phyloP scores from a whole-genome alignment of 2,797 vertebrate species.

The Coreius guichenoti region DNA sequence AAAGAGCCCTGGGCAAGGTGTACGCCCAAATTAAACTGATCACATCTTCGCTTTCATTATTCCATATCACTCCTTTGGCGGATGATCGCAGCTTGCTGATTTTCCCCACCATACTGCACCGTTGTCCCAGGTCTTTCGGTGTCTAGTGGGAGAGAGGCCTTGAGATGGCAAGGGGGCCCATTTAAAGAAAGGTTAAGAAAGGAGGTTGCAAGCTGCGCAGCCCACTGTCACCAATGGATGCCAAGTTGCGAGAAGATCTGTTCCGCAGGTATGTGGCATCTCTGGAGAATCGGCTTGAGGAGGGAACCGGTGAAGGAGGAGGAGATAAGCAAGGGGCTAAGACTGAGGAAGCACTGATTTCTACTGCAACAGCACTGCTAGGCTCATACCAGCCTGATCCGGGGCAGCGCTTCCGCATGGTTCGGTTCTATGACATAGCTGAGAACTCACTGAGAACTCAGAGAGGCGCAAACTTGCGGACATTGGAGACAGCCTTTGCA shows the following conservation, averaged over 20 bases:
- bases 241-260: constrained; percentile 96
- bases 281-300: constrained; percentile 88
- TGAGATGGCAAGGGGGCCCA: constrained; percentile 26
- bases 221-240: constrained; percentile 87
- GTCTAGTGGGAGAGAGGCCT: constrained; percentile 62
- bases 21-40: constrained; percentile 27
- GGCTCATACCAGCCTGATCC: constrained; percentile 93
- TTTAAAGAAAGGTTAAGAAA: constrained; percentile 43
- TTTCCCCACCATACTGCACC: constrained; percentile 40
- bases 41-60: constrained; percentile 21
- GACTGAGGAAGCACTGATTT: constrained; percentile 88
- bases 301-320: constrained; percentile 67
- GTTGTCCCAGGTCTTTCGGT: constrained; percentile 22
- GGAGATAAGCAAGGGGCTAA: constrained; percentile 73
- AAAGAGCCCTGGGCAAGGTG: neutral
- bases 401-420: constrained; percentile 89
- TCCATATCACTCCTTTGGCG: constrained; percentile 23
- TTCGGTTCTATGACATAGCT: constrained; percentile 93
- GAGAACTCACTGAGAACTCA: constrained; percentile 89
- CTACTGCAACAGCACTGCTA: constrained; percentile 90
- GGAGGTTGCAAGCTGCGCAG: constrained; percentile 66
- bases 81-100: constrained; percentile 69
- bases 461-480: constrained; percentile 85
- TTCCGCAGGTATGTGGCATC: constrained; percentile 95
- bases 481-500: constrained; percentile 87